Conservation (phyloP, 2,113 vertebrate genomes). For the Atherinomorus stipes region DNA sequence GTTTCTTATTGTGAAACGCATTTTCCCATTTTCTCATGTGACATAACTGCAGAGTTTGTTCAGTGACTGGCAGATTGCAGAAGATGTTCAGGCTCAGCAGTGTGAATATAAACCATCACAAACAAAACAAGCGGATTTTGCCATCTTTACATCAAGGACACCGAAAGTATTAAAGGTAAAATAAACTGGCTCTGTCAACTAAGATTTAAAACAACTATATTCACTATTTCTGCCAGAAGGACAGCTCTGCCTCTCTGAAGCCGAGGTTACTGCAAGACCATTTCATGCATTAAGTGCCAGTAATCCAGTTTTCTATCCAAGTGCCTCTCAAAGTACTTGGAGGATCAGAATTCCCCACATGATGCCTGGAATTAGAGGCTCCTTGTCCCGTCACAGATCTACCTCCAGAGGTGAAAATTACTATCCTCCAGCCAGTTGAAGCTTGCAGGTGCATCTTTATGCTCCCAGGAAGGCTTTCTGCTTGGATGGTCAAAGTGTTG, state of each 20-base stretch:
- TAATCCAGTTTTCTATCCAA: slow-evolving; percentile 53
- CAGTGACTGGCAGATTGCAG: background rate
- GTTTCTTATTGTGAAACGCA: too few relatives aligned
- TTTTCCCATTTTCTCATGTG: too few relatives aligned
- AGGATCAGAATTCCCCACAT: slow-evolving; percentile 26
- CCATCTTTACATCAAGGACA: background rate
- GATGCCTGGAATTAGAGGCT: slow-evolving; percentile 36
- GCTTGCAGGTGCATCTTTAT: slow-evolving; percentile 45
- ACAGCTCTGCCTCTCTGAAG: background rate
- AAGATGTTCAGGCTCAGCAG: background rate
- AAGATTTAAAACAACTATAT: slow-evolving; percentile 11
- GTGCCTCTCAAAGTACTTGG: slow-evolving; percentile 26
- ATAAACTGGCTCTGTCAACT: background rate
- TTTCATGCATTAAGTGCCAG: slow-evolving; percentile 27
- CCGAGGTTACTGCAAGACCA: slow-evolving; percentile 10
- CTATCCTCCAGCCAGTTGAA: slow-evolving; percentile 17
- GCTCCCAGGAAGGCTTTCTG: slow-evolving; percentile 30
- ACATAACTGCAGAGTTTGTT: too few relatives aligned
- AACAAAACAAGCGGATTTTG: background rate
- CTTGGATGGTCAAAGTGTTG: slow-evolving; percentile 8
- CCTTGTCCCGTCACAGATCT: slow-evolving; percentile 37
- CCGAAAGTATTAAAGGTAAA: background rate
- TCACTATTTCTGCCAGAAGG: background rate
- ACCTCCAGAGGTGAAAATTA: slow-evolving; percentile 55
- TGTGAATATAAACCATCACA: too few relatives aligned